Evolutionary conservation across 2,113 vertebrate genomes (phyloP).

Genomic region (Stigmatopora argus): DNA sequence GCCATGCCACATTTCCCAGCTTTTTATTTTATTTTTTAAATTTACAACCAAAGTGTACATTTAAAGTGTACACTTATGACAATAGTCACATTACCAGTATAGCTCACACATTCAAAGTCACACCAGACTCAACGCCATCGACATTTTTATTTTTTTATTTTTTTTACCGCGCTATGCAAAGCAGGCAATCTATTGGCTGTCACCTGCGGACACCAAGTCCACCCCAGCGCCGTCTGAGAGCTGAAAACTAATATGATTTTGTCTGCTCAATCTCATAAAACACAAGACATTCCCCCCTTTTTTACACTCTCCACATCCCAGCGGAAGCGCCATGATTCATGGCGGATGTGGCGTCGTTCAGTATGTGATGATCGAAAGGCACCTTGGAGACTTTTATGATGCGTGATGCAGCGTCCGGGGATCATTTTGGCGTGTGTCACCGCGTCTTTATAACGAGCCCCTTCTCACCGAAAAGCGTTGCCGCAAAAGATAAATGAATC

Average conservation of each 20-base stretch:
- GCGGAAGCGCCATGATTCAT: conserved; percentile 3
- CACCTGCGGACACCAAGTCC: conserved; percentile 3
- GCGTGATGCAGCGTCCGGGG: conserved; percentile 3
- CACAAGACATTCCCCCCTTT: not conserved
- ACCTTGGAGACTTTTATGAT: conserved; percentile 9
- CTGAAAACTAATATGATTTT: conserved; percentile 5
- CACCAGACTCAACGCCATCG: not conserved
- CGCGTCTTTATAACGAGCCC: not conserved
- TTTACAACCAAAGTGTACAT: no score
- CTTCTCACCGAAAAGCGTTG: not conserved
- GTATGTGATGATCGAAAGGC: conserved; percentile 8
- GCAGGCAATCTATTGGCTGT: conserved; percentile 4
- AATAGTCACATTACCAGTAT: not conserved
- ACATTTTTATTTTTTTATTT: not conserved
- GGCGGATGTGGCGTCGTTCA: not conserved
- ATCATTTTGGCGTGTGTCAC: conserved; percentile 1
- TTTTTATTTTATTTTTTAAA: no score
- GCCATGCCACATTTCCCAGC: no score
- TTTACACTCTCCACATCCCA: not conserved
- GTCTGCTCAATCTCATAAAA: conserved; percentile 11
- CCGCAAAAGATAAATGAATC: not conserved
- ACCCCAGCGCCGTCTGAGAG: not conserved
- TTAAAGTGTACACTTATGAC: not conserved
- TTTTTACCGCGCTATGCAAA: conserved; percentile 1
- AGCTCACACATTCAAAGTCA: not conserved